Evolutionary conservation across 2,113 vertebrate species (phyloP).

Genomic region (Scartelaos histophorus): DNA sequence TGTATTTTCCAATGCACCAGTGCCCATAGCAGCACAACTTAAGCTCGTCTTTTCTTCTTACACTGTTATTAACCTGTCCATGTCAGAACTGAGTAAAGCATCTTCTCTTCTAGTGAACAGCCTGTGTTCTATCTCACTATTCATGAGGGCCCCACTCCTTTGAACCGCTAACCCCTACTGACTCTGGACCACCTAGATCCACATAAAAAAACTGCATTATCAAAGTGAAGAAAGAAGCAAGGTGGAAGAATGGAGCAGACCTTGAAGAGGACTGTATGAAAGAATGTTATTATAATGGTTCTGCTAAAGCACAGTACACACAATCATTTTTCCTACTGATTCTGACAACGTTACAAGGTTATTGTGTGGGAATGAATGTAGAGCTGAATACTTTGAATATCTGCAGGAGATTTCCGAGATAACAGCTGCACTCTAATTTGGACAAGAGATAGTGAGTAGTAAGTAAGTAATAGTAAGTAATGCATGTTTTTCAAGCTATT

Average conservation of each 20-base stretch:
- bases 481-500: no score
- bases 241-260: background rate
- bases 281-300: background rate
- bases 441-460: no score
- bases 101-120: no score
- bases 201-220: background rate
- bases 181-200: background rate
- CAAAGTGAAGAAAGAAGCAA: slow-evolving; percentile 1
- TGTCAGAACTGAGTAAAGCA: no score
- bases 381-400: no score
- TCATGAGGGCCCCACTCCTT: background rate
- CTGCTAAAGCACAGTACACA: background rate
- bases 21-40: no score
- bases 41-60: no score
- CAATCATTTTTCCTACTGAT: background rate
- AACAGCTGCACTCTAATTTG: no score
- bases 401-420: no score
- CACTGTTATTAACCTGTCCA: no score
- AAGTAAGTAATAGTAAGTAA: no score
- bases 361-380: background rate
- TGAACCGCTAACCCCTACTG: background rate
- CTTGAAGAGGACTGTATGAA: background rate
- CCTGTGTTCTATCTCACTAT: background rate
- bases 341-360: background rate
- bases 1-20: background rate